Base-by-base conservation (phyloP, 2,888 invertebrate species). In the Pristionchus japonicus region DNA sequence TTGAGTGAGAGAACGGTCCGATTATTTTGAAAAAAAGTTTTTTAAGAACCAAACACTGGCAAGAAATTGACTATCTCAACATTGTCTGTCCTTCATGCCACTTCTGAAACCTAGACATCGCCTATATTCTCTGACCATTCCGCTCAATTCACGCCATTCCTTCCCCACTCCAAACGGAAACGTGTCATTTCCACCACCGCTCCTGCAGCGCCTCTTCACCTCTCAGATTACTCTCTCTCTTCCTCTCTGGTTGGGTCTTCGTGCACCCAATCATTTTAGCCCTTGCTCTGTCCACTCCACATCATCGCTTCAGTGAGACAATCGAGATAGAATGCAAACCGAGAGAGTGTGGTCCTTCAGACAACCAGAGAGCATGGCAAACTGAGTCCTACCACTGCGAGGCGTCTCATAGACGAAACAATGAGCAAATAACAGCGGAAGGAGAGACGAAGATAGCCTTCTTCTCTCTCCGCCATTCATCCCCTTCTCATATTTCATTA, bases 401-500 rank as follows among this genome's bases (percentile, higher is more conserved):
- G n/a, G n/a, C n/a, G n/a, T 13, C 64, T 64, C n/a, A 31, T 64
- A 64, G 64, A 64, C 64, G 31, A 31, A 74, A 74, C 74, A 74
- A 74, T 40, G 74, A 20, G 43, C 74, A 74, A 74, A 74, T 40
- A 74, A 20, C 40, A 37, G 74, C n/a, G 40, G 43, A 27, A 34
- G 31, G 13, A n/a, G 67, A 34, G 67, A 67, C 67, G 15, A 34
- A 67, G 11, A 74, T 74, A 74, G 74, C 40, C 13, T 43, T 74
- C 40, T 15, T 20, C 34, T 70, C 40, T 34, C 23, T n/a, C n/a
- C n/a, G n/a, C n/a, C 23, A 74, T 74, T 74, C 74, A 74, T 74
- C 40, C 74, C 23, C 74, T 23, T 74, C 74, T 74, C 74, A 6
- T 15, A 40, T 74, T 74, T 74, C 74, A 74, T 74, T n/a, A 74